phyloP scores from a whole-genome alignment of 2,888 invertebrate species.

The Drosophila phalerata region DNA sequence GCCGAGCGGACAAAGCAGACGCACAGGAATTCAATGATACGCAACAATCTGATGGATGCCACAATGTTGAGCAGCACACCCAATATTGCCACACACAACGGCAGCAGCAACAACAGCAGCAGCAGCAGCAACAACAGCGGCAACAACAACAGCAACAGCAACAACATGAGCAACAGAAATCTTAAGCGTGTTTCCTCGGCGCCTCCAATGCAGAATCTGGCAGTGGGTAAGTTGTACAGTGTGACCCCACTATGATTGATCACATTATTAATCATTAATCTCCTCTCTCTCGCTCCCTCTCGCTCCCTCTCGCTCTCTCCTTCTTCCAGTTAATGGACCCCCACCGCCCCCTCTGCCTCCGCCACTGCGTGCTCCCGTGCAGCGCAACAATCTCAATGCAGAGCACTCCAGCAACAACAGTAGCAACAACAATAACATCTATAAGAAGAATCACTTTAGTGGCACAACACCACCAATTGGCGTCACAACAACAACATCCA shows the following conservation, averaged over 20 bases:
- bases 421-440: slow-evolving; percentile 44
- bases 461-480: slow-evolving; percentile 2
- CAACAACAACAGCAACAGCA: slow-evolving; percentile 51
- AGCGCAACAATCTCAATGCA: slow-evolving; percentile 62
- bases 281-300: background rate
- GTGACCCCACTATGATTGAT: too few relatives aligned
- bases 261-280: background rate
- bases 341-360: slow-evolving; percentile 91
- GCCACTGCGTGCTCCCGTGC: slow-evolving; percentile 86
- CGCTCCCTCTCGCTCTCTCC: background rate
- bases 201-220: slow-evolving; percentile 85
- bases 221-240: slow-evolving; percentile 78
- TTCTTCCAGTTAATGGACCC: slow-evolving; percentile 86
- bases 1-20: slow-evolving; percentile 84
- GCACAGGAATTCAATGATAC: slow-evolving; percentile 83
- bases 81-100: slow-evolving; percentile 57
- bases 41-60: slow-evolving; percentile 80
- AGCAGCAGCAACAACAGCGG: slow-evolving; percentile 68
- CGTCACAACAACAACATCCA: slow-evolving; percentile 8
- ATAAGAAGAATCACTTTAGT: slow-evolving; percentile 58
- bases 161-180: slow-evolving; percentile 79
- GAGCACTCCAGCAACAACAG: slow-evolving; percentile 46
- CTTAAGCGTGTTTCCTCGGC: slow-evolving; percentile 88
- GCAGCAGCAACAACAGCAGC: slow-evolving; percentile 36
- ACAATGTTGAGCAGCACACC: slow-evolving; percentile 46